phyloP scores from a whole-genome alignment of 2,888 invertebrate species.

The Rhamphomyia laevipes region DNA sequence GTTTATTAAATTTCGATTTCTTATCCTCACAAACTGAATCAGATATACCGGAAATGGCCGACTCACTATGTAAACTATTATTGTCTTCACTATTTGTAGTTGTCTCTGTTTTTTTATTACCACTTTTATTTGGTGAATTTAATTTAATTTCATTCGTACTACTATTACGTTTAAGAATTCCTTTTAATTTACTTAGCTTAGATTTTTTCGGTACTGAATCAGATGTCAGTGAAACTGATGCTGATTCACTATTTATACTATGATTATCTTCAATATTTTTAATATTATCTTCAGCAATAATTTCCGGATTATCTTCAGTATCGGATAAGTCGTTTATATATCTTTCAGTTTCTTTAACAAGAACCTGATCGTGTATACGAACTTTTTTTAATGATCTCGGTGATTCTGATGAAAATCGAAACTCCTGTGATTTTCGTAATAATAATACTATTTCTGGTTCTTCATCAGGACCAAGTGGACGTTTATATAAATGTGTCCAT shows the following conservation, averaged over 20 bases:
- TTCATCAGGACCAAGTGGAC: constrained; percentile 41
- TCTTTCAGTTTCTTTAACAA: constrained; percentile 35
- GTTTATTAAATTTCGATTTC: constrained; percentile 27
- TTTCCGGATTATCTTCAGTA: constrained; percentile 22
- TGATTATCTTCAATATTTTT: constrained; percentile 22
- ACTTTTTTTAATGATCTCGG: constrained; percentile 37
- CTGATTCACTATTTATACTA: constrained; percentile 27
- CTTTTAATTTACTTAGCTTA: constrained; percentile 34
- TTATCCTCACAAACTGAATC: constrained; percentile 32
- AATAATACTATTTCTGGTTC: constrained; percentile 35
- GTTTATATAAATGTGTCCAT: constrained; percentile 67
- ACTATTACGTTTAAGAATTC: constrained; percentile 42
- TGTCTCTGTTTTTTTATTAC: background rate
- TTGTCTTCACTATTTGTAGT: constrained; percentile 19
- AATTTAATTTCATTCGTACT: constrained; percentile 14
- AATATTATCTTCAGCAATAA: constrained; percentile 18
- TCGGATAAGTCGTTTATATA: constrained; percentile 35
- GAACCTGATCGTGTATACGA: constrained; percentile 36
- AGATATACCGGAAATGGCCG: constrained; percentile 21
- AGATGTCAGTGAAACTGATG: constrained; percentile 23
- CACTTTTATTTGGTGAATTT: constrained; percentile 10
- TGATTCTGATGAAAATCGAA: constrained; percentile 32
- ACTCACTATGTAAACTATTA: constrained; percentile 27
- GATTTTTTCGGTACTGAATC: constrained; percentile 31
- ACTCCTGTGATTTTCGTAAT: constrained; percentile 33